Conservation (phyloP, 2,113 vertebrate genomes). For the Scomber scombrus region DNA sequence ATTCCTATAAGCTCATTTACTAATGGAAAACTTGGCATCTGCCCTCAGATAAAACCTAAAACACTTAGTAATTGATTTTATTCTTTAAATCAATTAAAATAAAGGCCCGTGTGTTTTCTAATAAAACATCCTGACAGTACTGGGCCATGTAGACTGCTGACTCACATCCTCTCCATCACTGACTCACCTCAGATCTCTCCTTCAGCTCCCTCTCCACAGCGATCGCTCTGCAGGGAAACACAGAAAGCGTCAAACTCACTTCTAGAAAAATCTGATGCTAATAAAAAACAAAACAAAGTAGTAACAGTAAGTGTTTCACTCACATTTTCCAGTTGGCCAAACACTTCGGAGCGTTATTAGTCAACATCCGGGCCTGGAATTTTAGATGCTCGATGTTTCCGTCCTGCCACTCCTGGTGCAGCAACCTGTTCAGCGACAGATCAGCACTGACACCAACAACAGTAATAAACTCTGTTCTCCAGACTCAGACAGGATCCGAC, state of each 20-base stretch:
- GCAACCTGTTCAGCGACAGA: slow-evolving; percentile 88
- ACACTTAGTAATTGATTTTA: too few species aligned
- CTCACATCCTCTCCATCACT: neutral
- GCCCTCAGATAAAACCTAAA: too few species aligned
- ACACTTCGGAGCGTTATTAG: slow-evolving; percentile 90
- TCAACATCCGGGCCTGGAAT: slow-evolving; percentile 95
- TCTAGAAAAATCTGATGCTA: neutral
- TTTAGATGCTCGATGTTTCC: slow-evolving; percentile 94
- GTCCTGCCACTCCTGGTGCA: slow-evolving; percentile 92
- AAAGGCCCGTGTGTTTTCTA: too few species aligned
- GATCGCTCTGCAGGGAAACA: slow-evolving; percentile 91
- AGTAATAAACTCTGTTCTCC: too few species aligned
- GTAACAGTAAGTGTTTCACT: slow-evolving; percentile 65
- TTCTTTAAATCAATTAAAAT: too few species aligned
- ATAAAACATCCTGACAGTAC: too few species aligned
- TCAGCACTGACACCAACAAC: slow-evolving; percentile 6
- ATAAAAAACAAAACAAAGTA: too few species aligned
- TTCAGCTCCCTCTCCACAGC: slow-evolving; percentile 92
- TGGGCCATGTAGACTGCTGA: neutral
- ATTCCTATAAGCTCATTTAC: too few species aligned
- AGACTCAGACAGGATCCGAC: too few species aligned
- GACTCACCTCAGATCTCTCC: slow-evolving; percentile 93
- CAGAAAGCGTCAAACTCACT: slow-evolving; percentile 67
- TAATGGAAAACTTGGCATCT: too few species aligned
- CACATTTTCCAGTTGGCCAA: slow-evolving; percentile 98